Percentiles rank a stretch among this genome's conserved stretches.
phyloP scores from a whole-genome alignment of 2,797 vertebrate genomes.

The Chrosomus eos region DNA sequence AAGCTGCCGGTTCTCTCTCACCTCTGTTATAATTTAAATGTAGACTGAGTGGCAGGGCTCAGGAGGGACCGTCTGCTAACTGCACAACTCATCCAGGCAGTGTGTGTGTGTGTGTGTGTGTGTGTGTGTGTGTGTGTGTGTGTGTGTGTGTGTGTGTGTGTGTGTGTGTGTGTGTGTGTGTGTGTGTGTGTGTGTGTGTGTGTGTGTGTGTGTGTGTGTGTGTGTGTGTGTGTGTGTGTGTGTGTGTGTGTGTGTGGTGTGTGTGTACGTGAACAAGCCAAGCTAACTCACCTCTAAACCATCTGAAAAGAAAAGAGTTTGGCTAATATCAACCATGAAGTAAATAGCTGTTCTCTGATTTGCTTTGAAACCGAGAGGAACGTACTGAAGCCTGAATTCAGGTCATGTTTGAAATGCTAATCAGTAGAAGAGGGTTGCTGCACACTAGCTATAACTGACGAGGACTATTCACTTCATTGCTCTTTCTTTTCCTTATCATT shows the following conservation, averaged over 20 bases:
- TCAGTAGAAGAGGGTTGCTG: constrained; percentile 27
- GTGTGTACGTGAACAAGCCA: not conserved
- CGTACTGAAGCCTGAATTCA: constrained; percentile 36
- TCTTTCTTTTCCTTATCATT: constrained; percentile 9
- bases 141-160: not conserved
- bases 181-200: not conserved
- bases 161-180: not conserved
- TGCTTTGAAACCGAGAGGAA: constrained; percentile 26
- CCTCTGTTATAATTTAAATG: constrained; percentile 6
- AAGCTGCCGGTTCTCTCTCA: not conserved
- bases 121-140: not conserved
- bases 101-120: not conserved
- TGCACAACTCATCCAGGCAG: constrained; percentile 29
- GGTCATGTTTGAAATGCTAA: constrained; percentile 56
- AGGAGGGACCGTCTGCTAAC: constrained; percentile 1
- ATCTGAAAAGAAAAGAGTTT: not conserved
- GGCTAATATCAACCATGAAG: constrained; percentile 32
- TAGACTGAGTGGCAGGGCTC: constrained; percentile 23
- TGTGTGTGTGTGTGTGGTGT: not conserved
- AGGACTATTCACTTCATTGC: not conserved
- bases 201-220: not conserved
- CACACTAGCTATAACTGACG: constrained; percentile 12
- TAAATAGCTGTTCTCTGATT: constrained; percentile 36
- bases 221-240: not conserved
- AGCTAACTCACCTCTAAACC: constrained; percentile 27